phyloP scores from a whole-genome alignment of 2,113 vertebrate species.

The Notarius lentiginosus region DNA sequence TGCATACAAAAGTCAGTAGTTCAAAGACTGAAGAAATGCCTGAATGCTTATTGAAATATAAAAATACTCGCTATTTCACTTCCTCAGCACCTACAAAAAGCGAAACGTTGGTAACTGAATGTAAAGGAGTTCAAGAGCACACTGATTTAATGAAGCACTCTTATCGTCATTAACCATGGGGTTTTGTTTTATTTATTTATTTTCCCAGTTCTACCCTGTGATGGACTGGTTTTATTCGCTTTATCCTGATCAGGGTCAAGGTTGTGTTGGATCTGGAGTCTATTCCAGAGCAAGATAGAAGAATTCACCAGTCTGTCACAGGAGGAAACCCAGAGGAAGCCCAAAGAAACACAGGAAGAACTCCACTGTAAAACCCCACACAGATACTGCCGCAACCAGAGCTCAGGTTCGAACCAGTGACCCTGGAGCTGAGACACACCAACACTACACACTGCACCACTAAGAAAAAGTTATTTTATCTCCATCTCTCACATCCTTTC shows the following conservation, averaged over 20 bases:
- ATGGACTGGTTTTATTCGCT: neutral
- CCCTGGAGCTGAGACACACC: neutral
- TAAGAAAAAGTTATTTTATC: neutral
- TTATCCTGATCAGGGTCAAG: neutral
- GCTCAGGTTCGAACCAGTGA: neutral
- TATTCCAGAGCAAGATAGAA: neutral
- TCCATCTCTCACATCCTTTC: neutral
- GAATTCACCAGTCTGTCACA: neutral
- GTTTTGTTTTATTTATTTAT: neutral
- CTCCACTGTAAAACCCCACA: neutral
- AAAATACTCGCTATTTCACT: neutral
- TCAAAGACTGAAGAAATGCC: conserved; percentile 1
- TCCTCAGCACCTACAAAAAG: conserved; percentile 29
- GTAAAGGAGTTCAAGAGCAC: neutral
- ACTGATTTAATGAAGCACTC: conserved; percentile 31
- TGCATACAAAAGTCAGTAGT: neutral
- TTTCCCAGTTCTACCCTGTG: conserved; percentile 7
- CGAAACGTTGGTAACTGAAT: conserved; percentile 20
- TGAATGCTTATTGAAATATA: conserved; percentile 15
- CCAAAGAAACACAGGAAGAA: neutral
- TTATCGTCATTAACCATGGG: conserved; percentile 23
- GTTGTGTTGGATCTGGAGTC: neutral
- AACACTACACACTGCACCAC: neutral
- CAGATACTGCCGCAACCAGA: neutral
- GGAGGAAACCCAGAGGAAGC: neutral